These are phyloP conservation scores for Acyrthosiphon pisum DNA, from an alignment of 1,140 invertebrate genomes.

Conservation along the genomic window DNA sequence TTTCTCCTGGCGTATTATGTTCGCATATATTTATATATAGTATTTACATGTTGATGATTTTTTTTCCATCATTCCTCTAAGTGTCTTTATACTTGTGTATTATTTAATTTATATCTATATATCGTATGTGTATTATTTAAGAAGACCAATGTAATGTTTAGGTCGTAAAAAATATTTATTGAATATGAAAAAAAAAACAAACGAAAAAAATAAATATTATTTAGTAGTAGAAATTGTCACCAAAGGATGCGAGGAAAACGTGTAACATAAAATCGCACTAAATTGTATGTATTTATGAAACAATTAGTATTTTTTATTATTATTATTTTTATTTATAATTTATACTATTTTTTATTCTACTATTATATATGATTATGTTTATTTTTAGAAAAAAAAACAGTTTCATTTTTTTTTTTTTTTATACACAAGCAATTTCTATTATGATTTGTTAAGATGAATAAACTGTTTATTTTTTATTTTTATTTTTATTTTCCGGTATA, in stretches of 20 bases:
- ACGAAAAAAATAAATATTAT: slow-evolving; percentile 36
- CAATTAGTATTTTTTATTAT: slow-evolving; percentile 49
- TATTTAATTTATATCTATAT: slow-evolving; percentile 51
- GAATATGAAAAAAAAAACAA: slow-evolving; percentile 26
- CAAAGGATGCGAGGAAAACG: slow-evolving; percentile 51
- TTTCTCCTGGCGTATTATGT: slow-evolving; percentile 51
- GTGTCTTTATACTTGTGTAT: slow-evolving; percentile 55
- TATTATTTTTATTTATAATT: slow-evolving; percentile 53
- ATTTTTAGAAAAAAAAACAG: slow-evolving; percentile 51
- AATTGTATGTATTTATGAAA: slow-evolving; percentile 41
- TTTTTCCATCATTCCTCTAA: slow-evolving; percentile 49
- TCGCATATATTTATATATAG: slow-evolving; percentile 19
- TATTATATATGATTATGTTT: slow-evolving; percentile 49
- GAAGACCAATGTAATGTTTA: neutral
- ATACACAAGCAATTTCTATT: slow-evolving; percentile 46
- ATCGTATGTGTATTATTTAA: slow-evolving; percentile 49
- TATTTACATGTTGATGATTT: slow-evolving; percentile 51
- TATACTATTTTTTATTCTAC: slow-evolving; percentile 53
- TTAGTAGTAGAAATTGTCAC: slow-evolving; percentile 56
- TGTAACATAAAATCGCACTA: slow-evolving; percentile 40
- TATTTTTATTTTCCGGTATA: slow-evolving; percentile 24
- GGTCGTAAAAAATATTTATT: slow-evolving; percentile 48
- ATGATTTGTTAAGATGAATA: slow-evolving; percentile 55
- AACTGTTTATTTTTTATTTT: slow-evolving; percentile 57
- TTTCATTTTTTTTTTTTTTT: slow-evolving; percentile 48